phyloP scores from a whole-genome alignment of 2,113 vertebrate species.

The Neoarius graeffei region DNA sequence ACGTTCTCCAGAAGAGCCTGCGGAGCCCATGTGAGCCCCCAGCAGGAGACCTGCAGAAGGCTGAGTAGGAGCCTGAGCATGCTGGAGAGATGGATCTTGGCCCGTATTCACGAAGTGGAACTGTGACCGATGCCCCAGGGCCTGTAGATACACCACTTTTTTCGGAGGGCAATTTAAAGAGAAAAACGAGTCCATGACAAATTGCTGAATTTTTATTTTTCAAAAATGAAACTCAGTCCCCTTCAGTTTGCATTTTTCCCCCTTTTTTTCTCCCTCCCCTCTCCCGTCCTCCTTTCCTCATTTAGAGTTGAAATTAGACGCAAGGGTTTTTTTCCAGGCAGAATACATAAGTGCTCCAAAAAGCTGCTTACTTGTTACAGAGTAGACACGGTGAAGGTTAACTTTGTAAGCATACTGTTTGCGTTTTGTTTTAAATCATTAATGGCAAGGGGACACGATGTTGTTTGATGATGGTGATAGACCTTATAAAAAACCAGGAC shows the following conservation, averaged over 20 bases:
- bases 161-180: slow-evolving; percentile 75
- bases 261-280: slow-evolving; percentile 50
- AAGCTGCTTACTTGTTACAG: slow-evolving; percentile 62
- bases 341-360: slow-evolving; percentile 65
- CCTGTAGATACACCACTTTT: slow-evolving; percentile 75
- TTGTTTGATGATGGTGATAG: slow-evolving; percentile 60
- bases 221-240: slow-evolving; percentile 55
- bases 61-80: slow-evolving; percentile 68
- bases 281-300: slow-evolving; percentile 46
- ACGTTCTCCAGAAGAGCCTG: slow-evolving; percentile 98
- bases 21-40: slow-evolving; percentile 80
- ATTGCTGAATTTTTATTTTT: slow-evolving; percentile 72
- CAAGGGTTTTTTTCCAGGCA: slow-evolving; percentile 52
- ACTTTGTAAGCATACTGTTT: slow-evolving; percentile 65
- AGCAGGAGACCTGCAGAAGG: slow-evolving; percentile 89
- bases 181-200: slow-evolving; percentile 69
- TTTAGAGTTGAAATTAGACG: slow-evolving; percentile 64
- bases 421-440: slow-evolving; percentile 69
- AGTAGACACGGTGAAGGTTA: slow-evolving; percentile 63
- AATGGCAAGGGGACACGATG: slow-evolving; percentile 63
- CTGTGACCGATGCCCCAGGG: slow-evolving; percentile 75
- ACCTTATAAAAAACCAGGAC: slow-evolving; percentile 59
- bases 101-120: slow-evolving; percentile 70
- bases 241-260: slow-evolving; percentile 56
- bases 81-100: slow-evolving; percentile 63